Evolutionary conservation across 2,888 invertebrate genomes (phyloP), one percentile per base, ranked within the genome.

Genomic region (Thymelicus acteon): DNA sequence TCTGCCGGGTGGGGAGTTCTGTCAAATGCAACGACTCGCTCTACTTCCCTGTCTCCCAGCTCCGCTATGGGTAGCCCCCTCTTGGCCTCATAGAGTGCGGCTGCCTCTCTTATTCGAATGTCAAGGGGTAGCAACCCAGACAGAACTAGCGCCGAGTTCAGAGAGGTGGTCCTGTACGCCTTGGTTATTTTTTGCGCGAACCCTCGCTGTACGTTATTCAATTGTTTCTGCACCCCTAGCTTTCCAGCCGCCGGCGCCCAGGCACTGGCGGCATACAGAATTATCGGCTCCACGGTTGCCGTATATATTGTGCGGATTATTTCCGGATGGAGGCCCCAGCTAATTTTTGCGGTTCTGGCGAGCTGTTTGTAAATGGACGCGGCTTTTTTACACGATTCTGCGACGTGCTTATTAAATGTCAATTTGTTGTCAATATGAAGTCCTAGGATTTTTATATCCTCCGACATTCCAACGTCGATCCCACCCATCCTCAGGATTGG

Each of bases 371-470:
- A 61, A 0, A 61, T 4, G 10, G 19, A 8, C 2, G 15, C 8
- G 0, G 54, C 52, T 19, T 54, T 64, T 3, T 4, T 40, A 31
- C 66, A 66, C 6, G 37, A 47, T n/a, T 31, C 6, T 3, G 44
- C 10, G 0, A 66, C 58, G 8, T 66, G 66, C 6, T 13, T 15
- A 15, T 66, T 58, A 12, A 66, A 66, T 0, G 66, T 66, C 0
- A 65, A 4, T 7, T 57, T 57, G 12, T 40, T n/a, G 37, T 63
- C 63, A 0, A 63, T 37, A 1, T n/a, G 40, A 0, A 65, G 24
- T 13, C 66, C 66, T 10, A 66, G 15, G 5, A 66, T n/a, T 37
- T 66, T 66, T 6, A 66, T 48, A 8, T 66, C 66, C 8, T 10
- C 10, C 2, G 40, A 40, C 40, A 40, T 40, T 7, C 40, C 40